Evolutionary conservation across 2,888 invertebrate genomes (phyloP), one percentile per base, ranked within the genome.

Genomic region (Autographa pulchrina): DNA sequence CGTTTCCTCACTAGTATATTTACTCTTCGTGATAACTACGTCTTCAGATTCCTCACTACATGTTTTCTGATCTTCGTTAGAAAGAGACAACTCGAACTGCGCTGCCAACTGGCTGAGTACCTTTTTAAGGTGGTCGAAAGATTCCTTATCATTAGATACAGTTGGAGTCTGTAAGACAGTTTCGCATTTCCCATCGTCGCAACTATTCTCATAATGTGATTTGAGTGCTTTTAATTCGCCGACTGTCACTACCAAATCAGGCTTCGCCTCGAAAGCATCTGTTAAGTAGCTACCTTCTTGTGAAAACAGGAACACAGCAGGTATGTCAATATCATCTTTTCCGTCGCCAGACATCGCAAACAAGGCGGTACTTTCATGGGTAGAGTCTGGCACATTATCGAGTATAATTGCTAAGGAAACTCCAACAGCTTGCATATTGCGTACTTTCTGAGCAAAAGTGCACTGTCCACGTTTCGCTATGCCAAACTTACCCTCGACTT

Each of bases 261-360:
- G 96, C 77, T 97, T 93, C 0, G 94, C 91, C 7, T 94, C 88
- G 75, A 98, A 89, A 0, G 97, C 96, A 18, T 96, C 94, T 0
- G 97, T 91, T n/a, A 99, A 92, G 80, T 97, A 96, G 16, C 95
- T 92, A 1, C 98, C 98, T 91, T 99, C 99, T 72, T 96, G 96
- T 8, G 97, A 96, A 91, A 98, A 99, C 67, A 99, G 96, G 91
- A 99, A 99, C 11, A 99, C 98, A n/a, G 98, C 97, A 0, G 99
- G 99, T 87, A 99, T 99, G 78, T 94, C 96, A 9, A 99, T 98
- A 90, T 99, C 98, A 81, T 98, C 97, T 2, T 95, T 96, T 0
- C 98, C 99, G 92, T 99, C 99, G 1, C 99, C 99, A 0, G 99
- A 99, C 99, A 99, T 99, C 6, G 99, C 99, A 94, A 99, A 99